phyloP scores from a whole-genome alignment of 1,140 invertebrate genomes.

The Drosophila triauraria region DNA sequence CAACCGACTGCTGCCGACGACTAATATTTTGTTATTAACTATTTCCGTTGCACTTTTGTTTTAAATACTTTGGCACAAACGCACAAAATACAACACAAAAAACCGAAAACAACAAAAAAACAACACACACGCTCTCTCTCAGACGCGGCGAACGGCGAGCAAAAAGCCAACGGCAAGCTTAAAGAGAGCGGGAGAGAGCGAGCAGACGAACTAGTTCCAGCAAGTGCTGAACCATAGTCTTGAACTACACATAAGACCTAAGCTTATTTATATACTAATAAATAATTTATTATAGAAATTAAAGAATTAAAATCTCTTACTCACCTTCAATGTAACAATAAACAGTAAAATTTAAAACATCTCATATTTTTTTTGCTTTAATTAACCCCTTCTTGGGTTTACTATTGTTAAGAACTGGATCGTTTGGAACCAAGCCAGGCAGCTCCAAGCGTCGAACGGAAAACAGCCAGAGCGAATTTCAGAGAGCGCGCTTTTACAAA shows the following conservation, averaged over 20 bases:
- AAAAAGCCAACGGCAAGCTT: background rate
- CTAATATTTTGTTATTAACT: constrained; percentile 64
- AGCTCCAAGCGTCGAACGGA: constrained; percentile 4
- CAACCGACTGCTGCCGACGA: constrained; percentile 50
- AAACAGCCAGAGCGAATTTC: constrained; percentile 3
- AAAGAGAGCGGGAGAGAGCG: constrained; percentile 9
- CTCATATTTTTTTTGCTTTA: too few relatives aligned
- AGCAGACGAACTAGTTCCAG: constrained; percentile 15
- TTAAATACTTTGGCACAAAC: constrained; percentile 54
- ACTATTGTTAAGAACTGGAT: constrained; percentile 5
- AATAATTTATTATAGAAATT: too few relatives aligned
- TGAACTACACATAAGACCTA: background rate
- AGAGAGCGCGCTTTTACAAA: constrained; percentile 4
- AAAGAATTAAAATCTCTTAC: too few relatives aligned
- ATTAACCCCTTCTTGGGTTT: background rate
- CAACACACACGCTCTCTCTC: constrained; percentile 9
- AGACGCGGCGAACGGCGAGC: constrained; percentile 18
- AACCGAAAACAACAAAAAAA: constrained; percentile 44
- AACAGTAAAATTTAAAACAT: background rate
- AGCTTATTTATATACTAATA: background rate
- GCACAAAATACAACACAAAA: constrained; percentile 44
- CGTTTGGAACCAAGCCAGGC: constrained; percentile 9
- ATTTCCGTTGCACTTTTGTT: constrained; percentile 65
- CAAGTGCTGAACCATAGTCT: too few relatives aligned
- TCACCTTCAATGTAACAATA: background rate